Percentiles rank a stretch among this genome's conserved stretches.
Evolutionary conservation across 2,113 vertebrate species (phyloP).

Genomic region (Dinomys branickii): DNA sequence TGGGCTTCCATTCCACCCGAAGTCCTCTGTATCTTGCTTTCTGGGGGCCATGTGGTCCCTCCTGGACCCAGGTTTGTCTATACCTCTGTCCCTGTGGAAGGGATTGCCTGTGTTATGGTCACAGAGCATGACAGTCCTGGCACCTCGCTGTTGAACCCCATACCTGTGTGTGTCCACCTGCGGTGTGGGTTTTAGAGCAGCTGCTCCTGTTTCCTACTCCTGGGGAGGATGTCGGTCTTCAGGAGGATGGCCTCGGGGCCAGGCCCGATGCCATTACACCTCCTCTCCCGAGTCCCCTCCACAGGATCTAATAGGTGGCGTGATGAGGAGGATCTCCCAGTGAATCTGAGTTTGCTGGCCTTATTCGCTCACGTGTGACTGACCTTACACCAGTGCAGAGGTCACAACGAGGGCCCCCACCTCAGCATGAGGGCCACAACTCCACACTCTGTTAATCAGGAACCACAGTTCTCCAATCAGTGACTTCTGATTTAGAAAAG

Average conservation of each 20-base stretch:
- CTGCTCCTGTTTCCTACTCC: fast-evolving
- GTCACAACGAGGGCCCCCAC: background rate
- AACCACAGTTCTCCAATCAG: background rate
- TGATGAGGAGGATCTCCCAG: no score
- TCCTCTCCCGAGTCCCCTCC: background rate
- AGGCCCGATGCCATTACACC: fast-evolving
- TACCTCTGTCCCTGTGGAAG: background rate
- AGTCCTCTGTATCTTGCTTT: background rate
- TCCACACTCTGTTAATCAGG: fast-evolving
- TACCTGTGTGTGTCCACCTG: no score
- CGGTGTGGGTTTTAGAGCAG: background rate
- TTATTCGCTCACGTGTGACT: fast-evolving
- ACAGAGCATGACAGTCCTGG: background rate
- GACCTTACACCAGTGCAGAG: no score
- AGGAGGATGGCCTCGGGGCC: background rate
- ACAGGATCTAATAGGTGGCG: background rate
- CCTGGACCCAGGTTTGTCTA: background rate
- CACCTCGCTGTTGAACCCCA: fast-evolving
- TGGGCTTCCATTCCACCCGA: fast-evolving
- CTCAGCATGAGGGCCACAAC: no score
- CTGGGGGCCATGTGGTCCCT: background rate
- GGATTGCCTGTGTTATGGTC: fast-evolving
- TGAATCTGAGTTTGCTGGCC: background rate
- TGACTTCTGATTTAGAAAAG: fast-evolving
- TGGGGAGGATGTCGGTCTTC: fast-evolving